phyloP scores from a whole-genome alignment of 2,888 invertebrate genomes.

The Drosophila sordidula region DNA sequence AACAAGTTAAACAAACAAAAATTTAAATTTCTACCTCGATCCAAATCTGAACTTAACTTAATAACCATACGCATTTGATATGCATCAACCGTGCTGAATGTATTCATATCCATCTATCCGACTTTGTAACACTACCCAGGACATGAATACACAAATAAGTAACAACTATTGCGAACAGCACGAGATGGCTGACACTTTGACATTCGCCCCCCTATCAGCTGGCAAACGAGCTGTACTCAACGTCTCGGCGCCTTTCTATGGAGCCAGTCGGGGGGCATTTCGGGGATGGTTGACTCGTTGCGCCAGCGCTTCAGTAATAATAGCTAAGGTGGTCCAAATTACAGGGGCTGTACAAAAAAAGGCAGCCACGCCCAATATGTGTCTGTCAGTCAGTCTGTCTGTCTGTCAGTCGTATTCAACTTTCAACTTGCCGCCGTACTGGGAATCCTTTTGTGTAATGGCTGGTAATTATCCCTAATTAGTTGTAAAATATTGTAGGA shows the following conservation, averaged over 20 bases:
- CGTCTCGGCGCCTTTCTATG: neutral
- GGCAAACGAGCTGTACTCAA: conserved; percentile 1
- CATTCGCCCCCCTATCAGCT: conserved; percentile 6
- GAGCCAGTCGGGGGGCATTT: neutral
- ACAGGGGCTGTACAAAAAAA: neutral
- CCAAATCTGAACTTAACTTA: too few species aligned
- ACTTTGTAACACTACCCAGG: neutral
- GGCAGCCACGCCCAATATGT: conserved; percentile 11
- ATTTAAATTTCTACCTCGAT: too few species aligned
- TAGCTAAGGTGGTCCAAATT: conserved; percentile 10
- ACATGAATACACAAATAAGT: neutral
- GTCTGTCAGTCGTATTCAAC: conserved; percentile 13
- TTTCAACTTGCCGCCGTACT: conserved; percentile 3
- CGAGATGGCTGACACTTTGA: neutral
- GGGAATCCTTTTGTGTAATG: conserved; percentile 38
- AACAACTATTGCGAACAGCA: neutral
- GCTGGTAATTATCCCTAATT: conserved; percentile 49
- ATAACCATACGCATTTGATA: neutral
- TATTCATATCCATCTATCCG: conserved; percentile 2
- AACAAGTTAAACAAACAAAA: too few species aligned
- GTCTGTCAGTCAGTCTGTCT: neutral
- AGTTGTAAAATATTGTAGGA: conserved; percentile 47
- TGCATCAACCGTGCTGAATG: neutral
- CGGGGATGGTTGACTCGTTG: neutral
- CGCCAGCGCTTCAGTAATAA: neutral